Evolutionary conservation across 2,797 vertebrate species (phyloP).

Genomic region (Limnodromus scolopaceus): DNA sequence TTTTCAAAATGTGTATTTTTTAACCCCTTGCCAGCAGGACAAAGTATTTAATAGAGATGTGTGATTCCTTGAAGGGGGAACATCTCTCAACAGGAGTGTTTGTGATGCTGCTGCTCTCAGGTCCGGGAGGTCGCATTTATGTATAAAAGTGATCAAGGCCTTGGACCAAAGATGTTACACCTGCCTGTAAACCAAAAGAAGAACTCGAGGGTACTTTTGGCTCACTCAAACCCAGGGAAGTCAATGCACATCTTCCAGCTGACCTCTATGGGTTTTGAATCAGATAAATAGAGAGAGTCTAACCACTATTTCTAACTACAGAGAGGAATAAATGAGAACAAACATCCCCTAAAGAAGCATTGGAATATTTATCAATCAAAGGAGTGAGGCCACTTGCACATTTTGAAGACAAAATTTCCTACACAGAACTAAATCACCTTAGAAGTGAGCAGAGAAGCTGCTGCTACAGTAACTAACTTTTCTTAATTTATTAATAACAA

Average conservation of each 20-base stretch:
- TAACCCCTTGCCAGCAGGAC: background rate
- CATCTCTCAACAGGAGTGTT: background rate
- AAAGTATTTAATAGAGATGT: background rate
- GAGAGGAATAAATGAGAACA: background rate
- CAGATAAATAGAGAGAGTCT: background rate
- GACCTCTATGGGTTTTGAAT: background rate
- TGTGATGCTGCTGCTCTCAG: background rate
- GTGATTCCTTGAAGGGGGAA: background rate
- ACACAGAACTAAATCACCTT: background rate
- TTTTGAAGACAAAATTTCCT: background rate
- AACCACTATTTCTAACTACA: background rate
- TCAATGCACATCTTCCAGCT: background rate
- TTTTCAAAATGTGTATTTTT: background rate
- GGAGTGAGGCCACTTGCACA: background rate
- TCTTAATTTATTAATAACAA: background rate
- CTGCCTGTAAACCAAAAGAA: background rate
- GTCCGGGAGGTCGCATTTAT: background rate
- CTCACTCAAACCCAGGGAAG: background rate
- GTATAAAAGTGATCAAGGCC: accelerated
- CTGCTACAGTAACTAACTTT: background rate
- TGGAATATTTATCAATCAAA: background rate
- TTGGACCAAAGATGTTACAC: background rate
- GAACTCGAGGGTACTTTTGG: background rate
- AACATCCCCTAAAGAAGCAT: background rate
- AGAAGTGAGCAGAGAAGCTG: background rate